Conservation (phyloP, 2,888 invertebrate genomes). For the Stenolophus ochropezus region DNA sequence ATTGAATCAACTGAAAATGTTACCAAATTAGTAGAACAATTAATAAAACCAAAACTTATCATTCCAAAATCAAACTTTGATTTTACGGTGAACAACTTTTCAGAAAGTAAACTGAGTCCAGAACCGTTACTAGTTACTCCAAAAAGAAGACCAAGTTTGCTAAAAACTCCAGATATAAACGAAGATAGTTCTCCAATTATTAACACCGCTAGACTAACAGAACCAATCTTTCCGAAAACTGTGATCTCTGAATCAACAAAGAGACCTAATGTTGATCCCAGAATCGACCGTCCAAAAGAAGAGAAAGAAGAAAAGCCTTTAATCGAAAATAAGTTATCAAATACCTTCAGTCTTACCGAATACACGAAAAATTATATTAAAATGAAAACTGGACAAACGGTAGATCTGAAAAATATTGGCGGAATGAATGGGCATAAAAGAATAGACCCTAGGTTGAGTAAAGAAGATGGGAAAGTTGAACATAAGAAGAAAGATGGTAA, state of each 20-base stretch:
- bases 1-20: background rate
- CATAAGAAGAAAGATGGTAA: background rate
- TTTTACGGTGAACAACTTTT: background rate
- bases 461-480: background rate
- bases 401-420: background rate
- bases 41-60: constrained; percentile 34
- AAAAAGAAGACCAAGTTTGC: background rate
- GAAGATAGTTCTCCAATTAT: background rate
- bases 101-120: background rate
- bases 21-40: constrained; percentile 14
- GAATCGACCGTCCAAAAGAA: constrained; percentile 37
- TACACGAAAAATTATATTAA: constrained; percentile 51
- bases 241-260: background rate
- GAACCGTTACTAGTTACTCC: background rate
- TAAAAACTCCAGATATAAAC: constrained; percentile 18
- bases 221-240: constrained; percentile 23
- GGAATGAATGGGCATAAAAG: constrained; percentile 5
- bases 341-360: constrained; percentile 41
- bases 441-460: constrained; percentile 14
- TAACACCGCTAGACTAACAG: constrained; percentile 12
- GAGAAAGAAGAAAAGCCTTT: background rate
- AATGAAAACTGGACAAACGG: constrained; percentile 36
- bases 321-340: constrained; percentile 39
- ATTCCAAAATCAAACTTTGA: constrained; percentile 2
- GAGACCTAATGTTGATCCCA: constrained; percentile 29